Conservation (phyloP, 1,140 invertebrate genomes). For the Caenorhabditis latens region DNA sequence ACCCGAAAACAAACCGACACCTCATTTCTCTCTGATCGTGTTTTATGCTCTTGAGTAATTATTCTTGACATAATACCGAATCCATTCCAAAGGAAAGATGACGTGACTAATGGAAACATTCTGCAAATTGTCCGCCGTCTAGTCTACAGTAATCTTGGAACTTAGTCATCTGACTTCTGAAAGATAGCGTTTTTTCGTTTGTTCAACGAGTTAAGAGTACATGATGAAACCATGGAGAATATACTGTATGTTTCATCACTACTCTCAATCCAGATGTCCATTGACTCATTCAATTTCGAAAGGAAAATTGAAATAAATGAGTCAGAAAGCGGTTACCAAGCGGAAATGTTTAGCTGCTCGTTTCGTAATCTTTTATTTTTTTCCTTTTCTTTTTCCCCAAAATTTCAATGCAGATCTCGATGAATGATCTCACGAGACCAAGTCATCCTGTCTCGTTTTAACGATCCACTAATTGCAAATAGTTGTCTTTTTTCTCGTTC, state of each 20-base stretch:
- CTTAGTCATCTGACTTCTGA: neutral
- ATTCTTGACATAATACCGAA: neutral
- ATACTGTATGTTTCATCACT: constrained; percentile 14
- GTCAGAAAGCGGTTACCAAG: neutral
- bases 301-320: neutral
- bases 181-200: neutral
- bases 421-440: neutral
- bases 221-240: neutral
- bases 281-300: constrained; percentile 48
- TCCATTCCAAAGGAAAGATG: neutral
- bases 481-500: neutral
- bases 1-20: neutral
- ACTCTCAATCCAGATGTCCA: constrained; percentile 19
- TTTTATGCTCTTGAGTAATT: neutral
- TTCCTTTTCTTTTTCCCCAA: neutral
- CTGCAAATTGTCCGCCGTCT: neutral
- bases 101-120: neutral
- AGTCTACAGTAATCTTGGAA: neutral
- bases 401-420: neutral
- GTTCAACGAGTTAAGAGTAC: constrained; percentile 5
- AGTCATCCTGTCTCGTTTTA: neutral
- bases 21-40: neutral
- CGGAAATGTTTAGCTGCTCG: neutral
- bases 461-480: constrained; percentile 9
- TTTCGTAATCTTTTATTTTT: neutral